Evolutionary conservation across 2,888 invertebrate species (phyloP), one percentile per base, ranked within the genome.

Genomic region (Macroteleia sp.): DNA sequence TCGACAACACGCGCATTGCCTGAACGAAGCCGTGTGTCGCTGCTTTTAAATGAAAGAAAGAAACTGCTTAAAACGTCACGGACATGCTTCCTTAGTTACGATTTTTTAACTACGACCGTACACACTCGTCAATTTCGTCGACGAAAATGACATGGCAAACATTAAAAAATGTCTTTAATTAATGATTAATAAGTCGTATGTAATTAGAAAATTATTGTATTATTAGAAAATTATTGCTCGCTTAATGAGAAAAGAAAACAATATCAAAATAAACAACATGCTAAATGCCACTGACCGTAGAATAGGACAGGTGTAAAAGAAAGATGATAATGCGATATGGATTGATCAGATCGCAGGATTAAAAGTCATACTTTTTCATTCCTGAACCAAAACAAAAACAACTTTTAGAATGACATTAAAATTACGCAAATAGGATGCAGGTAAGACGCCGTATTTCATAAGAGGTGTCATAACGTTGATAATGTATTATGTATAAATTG

Each of bases 31-130:
- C 19, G 54, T 36, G 28, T 46, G 54, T 34, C 36, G 25, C 20
- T 56, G 57, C 19, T 41, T 61, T 12, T 19, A 32, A 70, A 61
- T 46, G 48, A 62, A 54, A 56, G 46, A 56, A 52, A 44, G 28
- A 54, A 54, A 46, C n/a, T 14, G 57, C 20, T 16, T 12, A 20
- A 14, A 41, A 46, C 52, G 54, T 67, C 52, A 54, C 46, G 39
- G 56, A 56, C 25, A 56, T 14, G 36, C 36, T 56, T 56, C 67
- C 46, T 28, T 19, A 17, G 25, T 19, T 17, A 17, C 28, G 22
- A 44, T 46, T 34, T 44, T 54, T 34, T 22, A 50, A 2, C n/a
- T n/a, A n/a, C n/a, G n/a, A n/a, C n/a, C n/a, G n/a, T n/a, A n/a
- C n/a, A n/a, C n/a, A n/a, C n/a, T n/a, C n/a, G n/a, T n/a, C n/a